phyloP scores from a whole-genome alignment of 2,113 vertebrate genomes.

The Psammodynastes pulverulentus region DNA sequence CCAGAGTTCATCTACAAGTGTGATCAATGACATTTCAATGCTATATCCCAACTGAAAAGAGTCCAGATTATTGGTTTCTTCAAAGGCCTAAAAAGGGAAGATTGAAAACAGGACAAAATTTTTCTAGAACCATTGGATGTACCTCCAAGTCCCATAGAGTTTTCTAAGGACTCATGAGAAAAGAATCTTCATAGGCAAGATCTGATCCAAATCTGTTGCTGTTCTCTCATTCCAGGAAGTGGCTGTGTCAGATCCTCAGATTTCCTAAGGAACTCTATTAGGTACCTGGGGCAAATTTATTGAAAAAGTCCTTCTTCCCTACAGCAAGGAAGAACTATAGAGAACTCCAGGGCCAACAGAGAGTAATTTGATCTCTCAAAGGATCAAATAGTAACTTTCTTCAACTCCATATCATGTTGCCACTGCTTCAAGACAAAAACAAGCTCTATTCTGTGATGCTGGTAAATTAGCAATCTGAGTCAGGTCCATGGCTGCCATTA shows the following conservation, averaged over 20 bases:
- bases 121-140: not conserved
- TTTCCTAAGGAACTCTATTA: not conserved
- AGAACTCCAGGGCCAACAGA: not conserved
- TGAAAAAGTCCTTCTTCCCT: not conserved
- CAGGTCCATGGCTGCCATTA: not conserved
- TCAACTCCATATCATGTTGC: not conserved
- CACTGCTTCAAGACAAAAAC: not conserved
- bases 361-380: not conserved
- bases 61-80: not conserved
- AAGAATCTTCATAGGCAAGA: not conserved
- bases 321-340: not conserved
- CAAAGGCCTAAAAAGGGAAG: not conserved
- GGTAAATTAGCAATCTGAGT: not conserved
- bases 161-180: not conserved
- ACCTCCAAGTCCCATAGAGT: not conserved
- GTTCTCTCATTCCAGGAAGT: not conserved
- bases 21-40: not conserved
- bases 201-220: not conserved
- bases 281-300: not conserved
- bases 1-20: not conserved
- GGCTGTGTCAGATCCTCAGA: not conserved
- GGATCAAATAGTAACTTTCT: not conserved
- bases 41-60: not conserved
- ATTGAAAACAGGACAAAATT: not conserved
- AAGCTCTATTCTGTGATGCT: not conserved